Evolutionary conservation across 2,113 vertebrate genomes (phyloP).

Genomic region (Labrus mixtus): DNA sequence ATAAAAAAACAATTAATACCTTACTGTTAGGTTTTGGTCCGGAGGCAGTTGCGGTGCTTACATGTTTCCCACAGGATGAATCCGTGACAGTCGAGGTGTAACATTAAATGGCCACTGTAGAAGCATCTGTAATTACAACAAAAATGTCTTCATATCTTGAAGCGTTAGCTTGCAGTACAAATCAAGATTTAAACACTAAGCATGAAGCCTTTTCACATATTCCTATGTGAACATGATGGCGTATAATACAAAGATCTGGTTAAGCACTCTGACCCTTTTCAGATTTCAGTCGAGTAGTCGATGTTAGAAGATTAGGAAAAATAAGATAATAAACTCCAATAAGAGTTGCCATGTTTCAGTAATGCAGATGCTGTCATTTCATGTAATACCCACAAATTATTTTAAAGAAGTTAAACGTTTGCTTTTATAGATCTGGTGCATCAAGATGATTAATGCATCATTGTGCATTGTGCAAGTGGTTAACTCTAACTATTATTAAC

Average conservation of each 20-base stretch:
- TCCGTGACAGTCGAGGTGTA: not conserved
- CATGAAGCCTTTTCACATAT: not conserved
- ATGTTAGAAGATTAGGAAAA: too few species aligned
- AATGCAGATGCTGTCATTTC: not conserved
- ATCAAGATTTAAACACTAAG: not conserved
- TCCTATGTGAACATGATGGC: not conserved
- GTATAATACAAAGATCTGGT: not conserved
- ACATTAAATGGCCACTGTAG: not conserved
- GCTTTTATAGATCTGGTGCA: too few species aligned
- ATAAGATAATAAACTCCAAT: too few species aligned
- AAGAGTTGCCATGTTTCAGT: not conserved
- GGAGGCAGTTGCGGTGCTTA: not conserved
- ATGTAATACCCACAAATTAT: not conserved
- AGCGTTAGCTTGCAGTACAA: not conserved
- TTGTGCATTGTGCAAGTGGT: too few species aligned
- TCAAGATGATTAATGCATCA: too few species aligned
- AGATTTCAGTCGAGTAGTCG: too few species aligned
- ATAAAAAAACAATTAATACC: constrained; percentile 12
- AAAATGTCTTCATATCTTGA: not conserved
- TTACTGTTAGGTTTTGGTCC: constrained; percentile 8
- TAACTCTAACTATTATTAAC: too few species aligned
- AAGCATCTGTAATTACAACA: not conserved
- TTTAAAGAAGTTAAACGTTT: not conserved
- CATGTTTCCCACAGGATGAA: constrained; percentile 5
- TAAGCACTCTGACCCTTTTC: too few species aligned